phyloP scores from a whole-genome alignment of 2,797 vertebrate species.

The Pantherophis vulpinus region DNA sequence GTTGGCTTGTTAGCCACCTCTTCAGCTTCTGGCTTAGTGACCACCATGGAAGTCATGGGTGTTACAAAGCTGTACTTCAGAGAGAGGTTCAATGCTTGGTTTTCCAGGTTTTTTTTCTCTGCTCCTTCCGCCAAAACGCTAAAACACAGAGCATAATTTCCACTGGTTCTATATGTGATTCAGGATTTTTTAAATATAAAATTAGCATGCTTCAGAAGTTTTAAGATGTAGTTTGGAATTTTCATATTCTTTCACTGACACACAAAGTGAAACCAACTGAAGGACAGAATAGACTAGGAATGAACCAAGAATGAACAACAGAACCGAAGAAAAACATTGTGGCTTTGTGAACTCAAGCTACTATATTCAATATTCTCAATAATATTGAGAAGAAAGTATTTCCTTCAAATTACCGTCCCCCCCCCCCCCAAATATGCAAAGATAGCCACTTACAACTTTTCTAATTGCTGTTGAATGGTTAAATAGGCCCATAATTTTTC shows the following conservation, averaged over 20 bases:
- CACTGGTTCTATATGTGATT: constrained; percentile 11
- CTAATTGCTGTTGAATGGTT: constrained; percentile 86
- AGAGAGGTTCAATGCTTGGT: constrained; percentile 78
- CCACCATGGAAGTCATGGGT: constrained; percentile 90
- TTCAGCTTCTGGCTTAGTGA: constrained; percentile 82
- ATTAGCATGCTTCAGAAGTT: background rate
- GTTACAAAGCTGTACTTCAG: constrained; percentile 87
- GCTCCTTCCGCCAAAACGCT: constrained; percentile 71
- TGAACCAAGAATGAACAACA: background rate
- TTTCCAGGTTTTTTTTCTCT: constrained; percentile 68
- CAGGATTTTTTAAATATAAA: background rate
- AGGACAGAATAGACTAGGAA: background rate
- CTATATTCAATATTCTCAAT: too few species aligned
- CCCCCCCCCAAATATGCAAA: background rate
- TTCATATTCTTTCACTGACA: background rate
- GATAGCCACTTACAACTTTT: constrained; percentile 71
- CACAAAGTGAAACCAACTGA: background rate
- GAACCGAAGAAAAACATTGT: background rate
- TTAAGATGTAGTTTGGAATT: background rate
- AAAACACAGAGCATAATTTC: background rate
- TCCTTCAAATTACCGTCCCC: background rate
- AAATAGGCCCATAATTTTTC: constrained; percentile 93
- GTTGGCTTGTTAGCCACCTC: constrained; percentile 84
- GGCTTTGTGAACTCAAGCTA: background rate
- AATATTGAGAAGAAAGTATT: background rate